Percentiles rank a stretch among this genome's conserved stretches.
These are phyloP conservation scores for Natator depressus DNA, from an alignment of 2,113 vertebrate species.

Conservation along the genomic window DNA sequence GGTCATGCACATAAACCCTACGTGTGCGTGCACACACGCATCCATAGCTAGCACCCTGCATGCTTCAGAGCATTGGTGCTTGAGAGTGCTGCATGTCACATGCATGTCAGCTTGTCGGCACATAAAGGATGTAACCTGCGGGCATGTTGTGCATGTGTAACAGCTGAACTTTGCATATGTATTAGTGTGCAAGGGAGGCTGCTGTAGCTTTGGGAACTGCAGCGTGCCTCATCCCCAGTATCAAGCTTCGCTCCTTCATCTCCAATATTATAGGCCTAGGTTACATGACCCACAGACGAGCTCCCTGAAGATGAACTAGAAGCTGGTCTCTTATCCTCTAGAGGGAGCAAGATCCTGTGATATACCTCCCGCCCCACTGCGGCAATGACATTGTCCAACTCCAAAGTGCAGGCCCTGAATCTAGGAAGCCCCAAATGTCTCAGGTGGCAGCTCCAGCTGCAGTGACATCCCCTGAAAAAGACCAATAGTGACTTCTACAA, in stretches of 20 bases:
- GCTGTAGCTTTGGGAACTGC: neutral
- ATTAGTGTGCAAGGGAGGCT: neutral
- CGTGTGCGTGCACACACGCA: neutral
- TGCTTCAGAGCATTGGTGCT: neutral
- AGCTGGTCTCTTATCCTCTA: neutral
- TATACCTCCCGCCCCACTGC: neutral
- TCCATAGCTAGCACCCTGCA: neutral
- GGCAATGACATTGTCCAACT: neutral
- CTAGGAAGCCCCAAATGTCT: neutral
- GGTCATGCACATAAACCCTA: neutral
- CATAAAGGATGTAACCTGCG: neutral
- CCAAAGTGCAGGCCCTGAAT: fast-evolving
- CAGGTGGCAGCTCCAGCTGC: neutral
- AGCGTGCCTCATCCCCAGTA: neutral
- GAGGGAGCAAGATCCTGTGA: neutral
- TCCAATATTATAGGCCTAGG: neutral
- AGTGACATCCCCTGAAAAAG: neutral
- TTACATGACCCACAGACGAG: neutral
- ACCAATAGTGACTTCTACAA: neutral
- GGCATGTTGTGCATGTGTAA: neutral
- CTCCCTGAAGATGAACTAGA: fast-evolving
- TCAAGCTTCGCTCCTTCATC: neutral
- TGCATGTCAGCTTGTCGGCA: neutral
- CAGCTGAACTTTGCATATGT: neutral
- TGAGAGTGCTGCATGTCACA: neutral